Percentiles rank a stretch among this genome's conserved stretches.
Conservation (phyloP, 2,113 vertebrate genomes). For the Panthera leo region DNA sequence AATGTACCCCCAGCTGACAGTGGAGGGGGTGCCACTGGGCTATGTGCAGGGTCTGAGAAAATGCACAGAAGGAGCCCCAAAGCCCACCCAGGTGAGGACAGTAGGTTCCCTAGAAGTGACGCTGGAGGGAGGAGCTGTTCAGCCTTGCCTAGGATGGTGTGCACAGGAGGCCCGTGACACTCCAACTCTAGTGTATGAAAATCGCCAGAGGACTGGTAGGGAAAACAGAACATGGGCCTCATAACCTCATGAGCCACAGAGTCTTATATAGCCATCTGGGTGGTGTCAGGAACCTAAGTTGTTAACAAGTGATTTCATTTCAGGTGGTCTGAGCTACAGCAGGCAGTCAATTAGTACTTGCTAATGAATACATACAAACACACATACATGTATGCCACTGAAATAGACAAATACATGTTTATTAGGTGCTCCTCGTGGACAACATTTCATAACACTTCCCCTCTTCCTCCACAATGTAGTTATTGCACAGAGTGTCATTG, state of each 20-base stretch:
- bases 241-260: not conserved
- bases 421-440: not conserved
- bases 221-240: not conserved
- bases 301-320: not conserved
- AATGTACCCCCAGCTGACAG: too few relatives aligned
- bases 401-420: not conserved
- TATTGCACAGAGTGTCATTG: not conserved
- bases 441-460: not conserved
- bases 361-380: not conserved
- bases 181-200: not conserved
- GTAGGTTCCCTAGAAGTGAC: not conserved
- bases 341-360: not conserved
- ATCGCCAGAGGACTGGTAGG: not conserved
- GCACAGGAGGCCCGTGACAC: too few relatives aligned
- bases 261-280: not conserved
- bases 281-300: not conserved
- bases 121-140: not conserved
- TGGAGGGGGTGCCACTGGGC: rapidly evolving
- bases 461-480: rapidly evolving
- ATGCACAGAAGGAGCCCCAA: not conserved
- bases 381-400: not conserved
- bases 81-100: rapidly evolving
- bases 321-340: not conserved
- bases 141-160: not conserved
- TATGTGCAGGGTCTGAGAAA: not conserved